phyloP scores from a whole-genome alignment of 2,113 vertebrate genomes.

The Lagenorhynchus albirostris region DNA sequence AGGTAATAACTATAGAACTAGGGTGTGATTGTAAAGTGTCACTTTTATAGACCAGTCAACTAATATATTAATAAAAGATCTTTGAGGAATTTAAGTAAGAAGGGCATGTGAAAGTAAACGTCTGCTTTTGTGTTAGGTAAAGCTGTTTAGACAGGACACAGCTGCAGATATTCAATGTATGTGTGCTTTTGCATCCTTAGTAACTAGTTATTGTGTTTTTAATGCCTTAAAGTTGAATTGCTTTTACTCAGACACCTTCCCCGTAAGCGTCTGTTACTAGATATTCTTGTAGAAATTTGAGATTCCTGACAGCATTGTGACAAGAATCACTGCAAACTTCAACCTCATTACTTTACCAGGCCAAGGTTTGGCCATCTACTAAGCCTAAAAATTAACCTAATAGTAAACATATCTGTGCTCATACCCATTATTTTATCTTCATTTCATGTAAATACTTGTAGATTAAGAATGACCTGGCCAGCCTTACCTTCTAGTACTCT shows the following conservation, averaged over 20 bases:
- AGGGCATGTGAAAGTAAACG: not conserved
- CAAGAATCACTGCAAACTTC: slow-evolving; percentile 15
- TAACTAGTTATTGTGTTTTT: not conserved
- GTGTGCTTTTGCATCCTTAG: not conserved
- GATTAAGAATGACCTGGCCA: not conserved
- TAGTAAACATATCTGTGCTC: not conserved
- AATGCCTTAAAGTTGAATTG: not conserved
- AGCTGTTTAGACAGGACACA: not conserved
- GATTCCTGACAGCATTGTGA: not conserved
- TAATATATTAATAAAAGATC: not conserved
- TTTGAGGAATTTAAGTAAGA: not conserved
- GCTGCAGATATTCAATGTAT: not conserved
- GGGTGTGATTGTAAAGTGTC: not conserved
- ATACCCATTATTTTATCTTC: not conserved
- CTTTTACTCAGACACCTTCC: not conserved
- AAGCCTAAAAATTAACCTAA: not conserved
- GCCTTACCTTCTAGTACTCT: not conserved
- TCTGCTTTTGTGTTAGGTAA: not conserved
- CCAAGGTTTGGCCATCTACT: not conserved
- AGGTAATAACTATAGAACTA: not conserved
- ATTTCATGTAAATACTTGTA: not conserved
- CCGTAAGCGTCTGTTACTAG: not conserved
- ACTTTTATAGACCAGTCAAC: not conserved
- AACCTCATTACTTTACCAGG: not conserved
- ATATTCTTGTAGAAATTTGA: not conserved